Conservation (phyloP, 2,797 vertebrate species). For the Luscinia luscinia region DNA sequence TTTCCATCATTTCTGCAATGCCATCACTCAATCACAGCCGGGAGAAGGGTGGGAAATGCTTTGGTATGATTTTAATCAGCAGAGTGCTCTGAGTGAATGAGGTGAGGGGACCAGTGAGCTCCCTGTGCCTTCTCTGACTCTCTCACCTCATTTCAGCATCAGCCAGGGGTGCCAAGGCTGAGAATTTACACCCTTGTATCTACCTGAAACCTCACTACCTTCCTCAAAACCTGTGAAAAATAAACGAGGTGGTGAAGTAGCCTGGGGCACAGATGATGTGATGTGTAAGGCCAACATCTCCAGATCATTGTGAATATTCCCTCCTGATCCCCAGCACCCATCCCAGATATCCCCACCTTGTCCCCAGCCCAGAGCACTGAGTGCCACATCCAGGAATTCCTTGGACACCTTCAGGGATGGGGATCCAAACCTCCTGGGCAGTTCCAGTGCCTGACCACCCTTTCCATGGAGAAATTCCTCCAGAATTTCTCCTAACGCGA, state of each 20-base stretch:
- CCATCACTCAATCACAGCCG: rapidly evolving
- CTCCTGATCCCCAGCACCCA: background rate
- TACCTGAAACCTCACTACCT: background rate
- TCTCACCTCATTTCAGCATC: background rate
- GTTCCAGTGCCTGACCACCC: background rate
- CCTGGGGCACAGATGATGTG: rapidly evolving
- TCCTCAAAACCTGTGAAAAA: background rate
- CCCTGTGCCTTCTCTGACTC: background rate
- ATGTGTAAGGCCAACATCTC: background rate
- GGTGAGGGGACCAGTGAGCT: background rate
- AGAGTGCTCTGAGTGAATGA: rapidly evolving
- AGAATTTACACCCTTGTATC: background rate
- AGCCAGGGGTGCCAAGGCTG: background rate
- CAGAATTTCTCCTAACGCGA: background rate
- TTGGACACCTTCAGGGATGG: background rate
- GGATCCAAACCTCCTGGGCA: background rate
- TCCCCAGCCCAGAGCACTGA: background rate
- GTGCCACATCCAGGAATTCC: background rate
- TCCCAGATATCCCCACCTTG: background rate
- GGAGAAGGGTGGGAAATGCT: background rate
- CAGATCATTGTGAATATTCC: background rate
- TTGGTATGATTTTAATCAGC: background rate
- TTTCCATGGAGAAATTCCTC: background rate
- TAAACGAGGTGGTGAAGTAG: background rate
- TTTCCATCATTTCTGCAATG: background rate